phyloP scores from a whole-genome alignment of 1,140 invertebrate species.

The Lasioglossum albipes region DNA sequence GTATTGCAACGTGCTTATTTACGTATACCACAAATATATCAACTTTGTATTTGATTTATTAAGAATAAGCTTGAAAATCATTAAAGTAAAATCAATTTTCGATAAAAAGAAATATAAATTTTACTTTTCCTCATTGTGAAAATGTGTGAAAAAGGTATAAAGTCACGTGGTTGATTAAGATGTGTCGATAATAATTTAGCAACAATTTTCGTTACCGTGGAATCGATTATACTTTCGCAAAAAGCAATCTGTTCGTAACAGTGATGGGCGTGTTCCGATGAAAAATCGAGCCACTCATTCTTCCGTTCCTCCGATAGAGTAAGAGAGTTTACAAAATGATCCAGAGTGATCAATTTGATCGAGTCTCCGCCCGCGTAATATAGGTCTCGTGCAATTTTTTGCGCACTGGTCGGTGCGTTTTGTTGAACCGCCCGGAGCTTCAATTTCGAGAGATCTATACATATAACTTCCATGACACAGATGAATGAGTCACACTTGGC shows the following conservation, averaged over 20 bases:
- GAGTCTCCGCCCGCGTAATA: not conserved
- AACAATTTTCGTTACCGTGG: no score
- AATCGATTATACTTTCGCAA: not conserved
- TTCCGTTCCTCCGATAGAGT: not conserved
- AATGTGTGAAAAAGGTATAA: no score
- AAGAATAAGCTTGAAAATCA: no score
- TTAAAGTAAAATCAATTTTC: no score
- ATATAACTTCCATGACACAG: not conserved
- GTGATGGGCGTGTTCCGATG: not conserved
- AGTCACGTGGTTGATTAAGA: no score
- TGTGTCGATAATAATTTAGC: no score
- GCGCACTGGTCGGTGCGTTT: not conserved
- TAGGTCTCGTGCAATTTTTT: conserved; percentile 21
- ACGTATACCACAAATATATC: no score
- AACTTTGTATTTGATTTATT: no score
- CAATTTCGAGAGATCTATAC: conserved; percentile 20
- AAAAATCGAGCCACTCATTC: not conserved
- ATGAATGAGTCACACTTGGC: not conserved
- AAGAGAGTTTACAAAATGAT: not conserved
- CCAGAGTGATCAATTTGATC: conserved; percentile 30
- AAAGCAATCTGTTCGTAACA: not conserved
- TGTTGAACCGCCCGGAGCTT: conserved; percentile 19
- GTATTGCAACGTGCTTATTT: no score
- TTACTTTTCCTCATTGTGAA: no score
- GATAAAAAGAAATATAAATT: no score